phyloP scores from a whole-genome alignment of 2,888 invertebrate species.

The Trachelus stipa region DNA sequence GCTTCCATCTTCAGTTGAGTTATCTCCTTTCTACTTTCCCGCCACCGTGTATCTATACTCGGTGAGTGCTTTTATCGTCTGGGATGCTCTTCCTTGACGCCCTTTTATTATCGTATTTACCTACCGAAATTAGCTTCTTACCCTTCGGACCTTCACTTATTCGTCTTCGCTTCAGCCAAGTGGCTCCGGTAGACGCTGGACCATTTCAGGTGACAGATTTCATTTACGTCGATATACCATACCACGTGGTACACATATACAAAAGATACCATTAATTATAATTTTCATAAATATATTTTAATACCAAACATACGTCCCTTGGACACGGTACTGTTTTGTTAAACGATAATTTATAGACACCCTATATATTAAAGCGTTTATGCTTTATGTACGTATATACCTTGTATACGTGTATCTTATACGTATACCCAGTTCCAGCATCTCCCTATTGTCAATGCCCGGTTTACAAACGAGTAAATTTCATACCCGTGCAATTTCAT shows the following conservation, averaged over 20 bases:
- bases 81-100: not conserved
- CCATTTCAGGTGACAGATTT: not conserved
- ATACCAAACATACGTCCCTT: too few species aligned
- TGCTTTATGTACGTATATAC: too few species aligned
- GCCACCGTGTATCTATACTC: not conserved
- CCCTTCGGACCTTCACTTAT: not conserved
- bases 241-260: too few species aligned
- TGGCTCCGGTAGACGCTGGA: too few species aligned
- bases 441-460: conserved; percentile 16
- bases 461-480: conserved; percentile 38
- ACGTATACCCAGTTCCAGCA: too few species aligned
- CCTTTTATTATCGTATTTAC: not conserved
- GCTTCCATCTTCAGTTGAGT: not conserved
- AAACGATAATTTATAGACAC: too few species aligned
- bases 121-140: not conserved
- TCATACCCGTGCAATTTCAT: conserved; percentile 29
- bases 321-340: too few species aligned
- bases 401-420: too few species aligned
- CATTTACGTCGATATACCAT: conserved; percentile 16
- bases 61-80: not conserved
- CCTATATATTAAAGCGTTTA: too few species aligned
- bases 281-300: too few species aligned
- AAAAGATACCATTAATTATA: too few species aligned
- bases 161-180: not conserved
- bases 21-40: not conserved